These are phyloP conservation scores for Rhinolophus ferrumequinum DNA, from an alignment of 2,113 vertebrate genomes.

Conservation along the genomic window DNA sequence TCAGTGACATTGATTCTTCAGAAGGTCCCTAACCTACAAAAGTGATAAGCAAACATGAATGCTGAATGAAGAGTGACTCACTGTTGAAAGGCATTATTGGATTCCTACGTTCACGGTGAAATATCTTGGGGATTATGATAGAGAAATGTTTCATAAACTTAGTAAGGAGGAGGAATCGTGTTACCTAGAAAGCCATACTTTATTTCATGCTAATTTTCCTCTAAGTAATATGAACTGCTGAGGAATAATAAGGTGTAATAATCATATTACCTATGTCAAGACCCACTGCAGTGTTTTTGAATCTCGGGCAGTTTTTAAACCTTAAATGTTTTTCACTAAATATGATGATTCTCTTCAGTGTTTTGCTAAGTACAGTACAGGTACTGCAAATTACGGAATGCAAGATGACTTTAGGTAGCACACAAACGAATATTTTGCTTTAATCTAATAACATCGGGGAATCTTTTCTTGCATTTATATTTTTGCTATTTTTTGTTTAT, in stretches of 20 bases:
- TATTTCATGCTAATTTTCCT: constrained; percentile 77
- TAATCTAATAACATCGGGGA: not conserved
- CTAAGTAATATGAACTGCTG: constrained; percentile 65
- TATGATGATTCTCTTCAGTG: not conserved
- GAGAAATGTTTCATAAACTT: constrained; percentile 75
- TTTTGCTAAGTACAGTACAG: not conserved
- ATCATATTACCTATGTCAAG: constrained; percentile 67
- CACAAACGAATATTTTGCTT: not conserved
- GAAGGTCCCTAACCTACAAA: constrained; percentile 52
- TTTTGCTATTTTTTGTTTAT: constrained; percentile 10
- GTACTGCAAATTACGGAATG: too few species aligned
- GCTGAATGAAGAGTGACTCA: constrained; percentile 50
- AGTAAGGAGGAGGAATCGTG: constrained; percentile 73
- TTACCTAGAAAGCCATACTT: constrained; percentile 78
- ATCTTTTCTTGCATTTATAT: not conserved
- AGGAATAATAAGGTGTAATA: constrained; percentile 77
- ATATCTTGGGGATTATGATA: constrained; percentile 61
- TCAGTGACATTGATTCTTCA: constrained; percentile 69
- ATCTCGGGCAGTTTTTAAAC: constrained; percentile 52
- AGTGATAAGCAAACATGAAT: constrained; percentile 56
- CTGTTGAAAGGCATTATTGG: constrained; percentile 43
- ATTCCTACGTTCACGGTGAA: constrained; percentile 50
- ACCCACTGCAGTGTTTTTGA: constrained; percentile 50
- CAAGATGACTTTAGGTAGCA: not conserved
- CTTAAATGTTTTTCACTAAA: constrained; percentile 9